Conservation (phyloP, 2,113 vertebrate species). For the Mixornis gularis region DNA sequence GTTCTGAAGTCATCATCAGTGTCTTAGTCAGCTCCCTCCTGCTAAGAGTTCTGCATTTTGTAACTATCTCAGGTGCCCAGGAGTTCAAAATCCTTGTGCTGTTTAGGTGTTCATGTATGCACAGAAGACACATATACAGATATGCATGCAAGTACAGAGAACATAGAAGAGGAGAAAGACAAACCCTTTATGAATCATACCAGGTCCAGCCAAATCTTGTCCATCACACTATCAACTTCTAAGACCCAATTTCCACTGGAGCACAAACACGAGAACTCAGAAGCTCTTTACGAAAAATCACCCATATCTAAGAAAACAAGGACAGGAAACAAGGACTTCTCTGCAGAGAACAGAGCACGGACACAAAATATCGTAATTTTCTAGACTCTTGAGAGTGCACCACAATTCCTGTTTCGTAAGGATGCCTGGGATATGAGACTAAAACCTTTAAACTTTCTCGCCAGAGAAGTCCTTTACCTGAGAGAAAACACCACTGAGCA, state of each 20-base stretch:
- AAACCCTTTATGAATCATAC: background rate
- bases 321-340: background rate
- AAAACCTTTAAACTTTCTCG: background rate
- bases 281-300: background rate
- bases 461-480: background rate
- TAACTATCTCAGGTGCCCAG: background rate
- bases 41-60: background rate
- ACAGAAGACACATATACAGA: background rate
- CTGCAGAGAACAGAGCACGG: background rate
- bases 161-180: background rate
- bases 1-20: no score
- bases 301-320: background rate
- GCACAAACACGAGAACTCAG: background rate
- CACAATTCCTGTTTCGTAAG: background rate
- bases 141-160: rapidly evolving
- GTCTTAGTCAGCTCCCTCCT: rapidly evolving
- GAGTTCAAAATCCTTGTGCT: background rate
- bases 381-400: background rate
- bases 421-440: background rate
- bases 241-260: background rate
- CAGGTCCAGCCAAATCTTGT: background rate
- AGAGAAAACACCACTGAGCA: background rate
- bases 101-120: background rate
- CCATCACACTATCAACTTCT: background rate
- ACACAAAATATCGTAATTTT: background rate